A percentile compares a stretch with the other conserved stretches of the same genome.
Conservation (phyloP, 2,797 vertebrate genomes). For the Squalus acanthias region DNA sequence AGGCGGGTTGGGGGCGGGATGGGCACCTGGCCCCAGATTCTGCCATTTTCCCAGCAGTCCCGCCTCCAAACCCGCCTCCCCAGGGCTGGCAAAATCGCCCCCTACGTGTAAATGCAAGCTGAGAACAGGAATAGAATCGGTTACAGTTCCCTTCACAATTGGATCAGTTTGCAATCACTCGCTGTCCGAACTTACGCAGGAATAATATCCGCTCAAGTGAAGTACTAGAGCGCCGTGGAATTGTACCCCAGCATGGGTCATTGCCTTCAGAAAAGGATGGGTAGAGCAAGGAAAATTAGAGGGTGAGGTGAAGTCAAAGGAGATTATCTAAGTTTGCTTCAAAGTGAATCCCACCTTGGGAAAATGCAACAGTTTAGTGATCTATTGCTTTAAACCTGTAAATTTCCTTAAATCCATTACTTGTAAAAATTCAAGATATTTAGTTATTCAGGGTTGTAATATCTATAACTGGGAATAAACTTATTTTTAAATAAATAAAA, state of each 20-base stretch:
- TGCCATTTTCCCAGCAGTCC: too few relatives aligned
- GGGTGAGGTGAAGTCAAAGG: neutral
- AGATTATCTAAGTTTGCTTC: neutral
- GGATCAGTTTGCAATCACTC: neutral
- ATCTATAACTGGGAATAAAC: constrained; percentile 24
- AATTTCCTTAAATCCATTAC: neutral
- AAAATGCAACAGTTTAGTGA: neutral
- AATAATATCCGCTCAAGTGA: neutral
- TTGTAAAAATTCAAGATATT: neutral
- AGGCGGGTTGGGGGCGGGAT: too few relatives aligned
- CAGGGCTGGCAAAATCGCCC: too few relatives aligned
- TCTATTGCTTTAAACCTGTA: neutral
- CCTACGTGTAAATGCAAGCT: too few relatives aligned
- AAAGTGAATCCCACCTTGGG: neutral
- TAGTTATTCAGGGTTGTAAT: neutral
- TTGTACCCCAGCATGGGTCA: neutral
- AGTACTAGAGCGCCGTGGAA: neutral
- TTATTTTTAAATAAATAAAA: neutral
- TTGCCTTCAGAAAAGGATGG: neutral
- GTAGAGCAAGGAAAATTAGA: neutral
- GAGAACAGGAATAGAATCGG: too few relatives aligned
- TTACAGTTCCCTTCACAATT: neutral
- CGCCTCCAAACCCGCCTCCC: too few relatives aligned
- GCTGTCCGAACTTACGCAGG: neutral
- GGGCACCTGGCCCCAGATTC: too few relatives aligned